Evolutionary conservation across 1,140 invertebrate genomes (phyloP), one percentile per base, ranked within the genome.

Genomic region (Leptestheria dahalacensis): DNA sequence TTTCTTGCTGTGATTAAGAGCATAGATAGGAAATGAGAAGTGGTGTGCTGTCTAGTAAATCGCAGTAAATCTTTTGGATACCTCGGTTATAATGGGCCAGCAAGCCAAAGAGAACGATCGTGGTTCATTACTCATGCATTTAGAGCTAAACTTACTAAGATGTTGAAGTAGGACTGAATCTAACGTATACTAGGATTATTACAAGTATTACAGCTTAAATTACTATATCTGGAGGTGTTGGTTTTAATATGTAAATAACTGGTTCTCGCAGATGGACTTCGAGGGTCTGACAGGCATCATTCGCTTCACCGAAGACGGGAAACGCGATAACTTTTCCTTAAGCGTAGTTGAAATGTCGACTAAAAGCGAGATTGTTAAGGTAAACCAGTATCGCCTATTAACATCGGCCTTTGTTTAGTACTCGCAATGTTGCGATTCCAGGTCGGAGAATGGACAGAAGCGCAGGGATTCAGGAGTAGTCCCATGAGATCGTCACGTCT

Each of bases 281-380:
- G 84, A 88, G 73, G 92, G 92, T 21, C 73, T 97, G 61, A 94
- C 91, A 0, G 92, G 92, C 21, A 82, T 83, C 68, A 86, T 96
- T 66, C 81, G 81, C 60, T 92, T 97, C 72, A 86, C 85, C 68
- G 84, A 90, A 64, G 80, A 85, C 65, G 91, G 91, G 47, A 78
- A 84, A 65, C 75, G 92, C 61, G 79, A 84, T 64, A 92, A 95
- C 74, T 95, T 94, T 68, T 87, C 88, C 1, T 77, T 97, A 26
- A 90, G 94, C 68, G 83, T 97, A 23, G 84, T 97, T 62, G 89
- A 96, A 72, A 87, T 96, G 82, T 92, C 86, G 0, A 82, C 88
- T 41, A 88, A 90, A 67, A 88, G 84, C 66, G 86, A 82, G 10
- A 84, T 86, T 77, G 79, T 76, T 25, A 91, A 91, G 79, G 87